Evolutionary conservation across 2,113 vertebrate genomes (phyloP), one percentile per base, ranked within the genome.

Genomic region (Pristiophorus japonicus): DNA sequence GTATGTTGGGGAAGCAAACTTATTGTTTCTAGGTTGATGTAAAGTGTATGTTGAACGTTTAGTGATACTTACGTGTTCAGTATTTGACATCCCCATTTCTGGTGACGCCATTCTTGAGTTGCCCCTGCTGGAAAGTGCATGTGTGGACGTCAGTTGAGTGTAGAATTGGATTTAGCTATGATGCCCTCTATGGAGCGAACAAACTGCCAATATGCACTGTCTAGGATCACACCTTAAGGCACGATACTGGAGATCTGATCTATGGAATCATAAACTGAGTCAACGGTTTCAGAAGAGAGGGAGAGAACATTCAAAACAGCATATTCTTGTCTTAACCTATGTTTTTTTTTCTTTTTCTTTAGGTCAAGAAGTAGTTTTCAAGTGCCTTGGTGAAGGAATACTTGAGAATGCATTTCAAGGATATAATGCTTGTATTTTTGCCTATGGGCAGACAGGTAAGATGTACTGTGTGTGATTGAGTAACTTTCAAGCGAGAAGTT

Each of bases 361-460:
- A 99, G 99, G 99, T 98, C 99, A 99, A 98, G 98, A 99, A 98
- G 97, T 99, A 95, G 99, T 99, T 97, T 99, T 99, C 97, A 98
- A 99, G 98, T 99, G 99, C 98, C 99, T 99, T 97, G 99, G 99
- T 96, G 99, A 99, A 98, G 99, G 99, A 97, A 99, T 99, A 97
- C 98, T 99, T 97, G 98, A 99, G 97, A 99, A 99, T 97, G 99
- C 99, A 96, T 99, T 99, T 98, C 99, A 99, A 97, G 99, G 99
- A 97, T 99, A 99, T 96, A 99, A 99, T 3, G 99, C 99, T 97
- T 99, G 99, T 97, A 99, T 99, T 97, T 99, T 99, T 97, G 99
- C 99, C 96, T 99, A 99, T 96, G 99, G 99, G 98, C 99, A 99
- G 97, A 99, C 99, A 97, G 99, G 99, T 99, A 97, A 97, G 97